A percentile compares a stretch with the other conserved stretches of the same genome.
Evolutionary conservation across 2,797 vertebrate genomes (phyloP).

Genomic region (Mus minutoides): DNA sequence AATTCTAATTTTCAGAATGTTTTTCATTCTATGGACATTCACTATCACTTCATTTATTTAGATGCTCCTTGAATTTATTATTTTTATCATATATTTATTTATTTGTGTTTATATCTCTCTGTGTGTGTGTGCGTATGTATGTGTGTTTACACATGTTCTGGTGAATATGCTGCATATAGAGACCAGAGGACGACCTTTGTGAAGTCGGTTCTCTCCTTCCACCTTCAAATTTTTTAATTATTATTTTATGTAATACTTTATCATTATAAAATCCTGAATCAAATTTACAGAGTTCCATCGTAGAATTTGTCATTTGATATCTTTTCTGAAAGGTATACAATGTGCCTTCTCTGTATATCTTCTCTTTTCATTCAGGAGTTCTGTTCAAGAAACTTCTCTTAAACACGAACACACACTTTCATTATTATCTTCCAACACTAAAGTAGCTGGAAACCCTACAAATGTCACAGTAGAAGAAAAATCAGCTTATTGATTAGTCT

Average conservation of each 20-base stretch:
- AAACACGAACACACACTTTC: constrained; percentile 15
- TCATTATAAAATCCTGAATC: not conserved
- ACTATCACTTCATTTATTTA: not conserved
- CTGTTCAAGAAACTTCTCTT: not conserved
- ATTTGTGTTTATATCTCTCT: not conserved
- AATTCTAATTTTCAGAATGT: not conserved
- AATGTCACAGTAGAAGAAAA: constrained; percentile 37
- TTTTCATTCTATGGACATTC: not conserved
- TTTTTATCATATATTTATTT: not conserved
- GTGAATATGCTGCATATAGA: not conserved
- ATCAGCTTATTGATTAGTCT: not conserved
- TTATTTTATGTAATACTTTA: not conserved
- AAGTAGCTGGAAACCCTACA: constrained; percentile 55
- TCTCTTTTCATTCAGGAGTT: constrained; percentile 19
- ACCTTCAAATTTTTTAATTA: not conserved
- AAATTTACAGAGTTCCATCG: not conserved
- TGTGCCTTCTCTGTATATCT: not conserved
- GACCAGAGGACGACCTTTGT: not conserved
- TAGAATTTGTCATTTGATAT: not conserved
- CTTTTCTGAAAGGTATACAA: not conserved
- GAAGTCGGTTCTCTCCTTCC: not conserved
- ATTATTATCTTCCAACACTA: constrained; percentile 75
- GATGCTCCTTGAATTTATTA: not conserved
- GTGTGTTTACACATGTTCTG: not conserved
- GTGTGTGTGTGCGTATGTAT: not conserved